Conservation (phyloP, 1,140 invertebrate genomes). For the Brachionus koreanus region DNA sequence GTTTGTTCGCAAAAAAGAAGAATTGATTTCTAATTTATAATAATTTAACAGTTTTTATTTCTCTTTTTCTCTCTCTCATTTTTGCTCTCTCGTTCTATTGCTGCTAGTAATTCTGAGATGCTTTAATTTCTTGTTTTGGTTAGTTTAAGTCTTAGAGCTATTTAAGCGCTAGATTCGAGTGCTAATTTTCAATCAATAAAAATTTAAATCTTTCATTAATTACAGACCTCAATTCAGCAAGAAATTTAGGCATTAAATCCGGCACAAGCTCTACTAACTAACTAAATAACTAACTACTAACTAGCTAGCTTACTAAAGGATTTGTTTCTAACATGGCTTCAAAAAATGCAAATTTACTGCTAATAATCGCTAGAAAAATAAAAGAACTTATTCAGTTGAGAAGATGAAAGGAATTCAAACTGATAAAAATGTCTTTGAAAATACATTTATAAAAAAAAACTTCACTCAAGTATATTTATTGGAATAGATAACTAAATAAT, state of each 20-base stretch:
- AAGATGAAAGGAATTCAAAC: too few species aligned
- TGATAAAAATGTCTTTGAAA: too few species aligned
- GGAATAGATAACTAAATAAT: too few species aligned
- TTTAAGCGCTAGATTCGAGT: neutral
- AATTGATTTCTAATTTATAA: conserved; percentile 35
- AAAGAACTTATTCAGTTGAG: neutral
- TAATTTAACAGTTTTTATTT: conserved; percentile 6
- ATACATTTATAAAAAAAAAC: too few species aligned
- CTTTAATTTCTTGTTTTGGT: neutral
- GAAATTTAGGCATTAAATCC: neutral
- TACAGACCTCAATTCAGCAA: neutral
- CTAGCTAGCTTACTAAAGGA: neutral
- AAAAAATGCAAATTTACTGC: neutral
- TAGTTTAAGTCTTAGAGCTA: neutral
- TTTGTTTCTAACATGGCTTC: neutral
- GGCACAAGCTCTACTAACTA: too few species aligned
- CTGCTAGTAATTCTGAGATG: neutral
- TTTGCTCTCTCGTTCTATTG: neutral
- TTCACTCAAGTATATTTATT: too few species aligned
- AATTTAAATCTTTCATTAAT: neutral
- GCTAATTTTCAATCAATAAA: neutral
- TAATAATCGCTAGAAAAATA: neutral
- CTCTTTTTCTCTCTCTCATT: neutral
- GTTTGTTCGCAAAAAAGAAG: neutral
- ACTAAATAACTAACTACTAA: too few species aligned